Percentiles rank a stretch among this genome's conserved stretches.
phyloP scores from a whole-genome alignment of 1,140 invertebrate species.

The Harpegnathos saltator region DNA sequence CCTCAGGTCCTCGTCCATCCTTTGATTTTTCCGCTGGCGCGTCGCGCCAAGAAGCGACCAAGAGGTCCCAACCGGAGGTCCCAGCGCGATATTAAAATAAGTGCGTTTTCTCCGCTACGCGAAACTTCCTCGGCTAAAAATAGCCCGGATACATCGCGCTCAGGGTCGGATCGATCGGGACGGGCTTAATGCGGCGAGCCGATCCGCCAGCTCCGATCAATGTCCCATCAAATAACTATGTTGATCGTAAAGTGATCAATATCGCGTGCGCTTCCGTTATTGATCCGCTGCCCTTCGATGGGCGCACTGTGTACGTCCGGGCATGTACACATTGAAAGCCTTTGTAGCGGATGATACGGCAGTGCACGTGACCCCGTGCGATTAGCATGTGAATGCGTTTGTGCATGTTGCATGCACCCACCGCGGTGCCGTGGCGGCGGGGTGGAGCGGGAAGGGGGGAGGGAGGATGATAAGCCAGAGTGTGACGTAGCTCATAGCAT shows the following conservation, averaged over 20 bases:
- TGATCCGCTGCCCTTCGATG: conserved; percentile 34
- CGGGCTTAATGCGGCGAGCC: background rate
- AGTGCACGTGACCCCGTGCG: conserved; percentile 54
- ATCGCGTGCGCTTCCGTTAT: conserved; percentile 15
- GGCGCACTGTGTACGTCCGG: conserved; percentile 9
- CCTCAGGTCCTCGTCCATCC: no score
- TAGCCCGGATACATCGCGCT: background rate
- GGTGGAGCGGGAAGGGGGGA: background rate
- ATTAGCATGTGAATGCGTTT: conserved; percentile 52
- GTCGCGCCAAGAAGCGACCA: no score
- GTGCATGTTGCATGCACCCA: background rate
- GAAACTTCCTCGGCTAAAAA: background rate
- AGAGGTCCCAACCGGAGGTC: background rate
- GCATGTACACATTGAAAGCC: conserved; percentile 32
- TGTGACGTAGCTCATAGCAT: conserved; percentile 1
- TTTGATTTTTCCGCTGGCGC: no score
- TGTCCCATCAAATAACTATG: background rate
- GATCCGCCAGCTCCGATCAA: background rate
- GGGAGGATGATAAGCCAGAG: conserved; percentile 33
- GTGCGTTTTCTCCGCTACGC: background rate
- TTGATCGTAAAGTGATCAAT: conserved; percentile 14
- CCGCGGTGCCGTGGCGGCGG: background rate
- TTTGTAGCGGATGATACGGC: conserved; percentile 34
- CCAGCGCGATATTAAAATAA: no score
- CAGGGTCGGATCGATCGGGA: background rate